These are phyloP conservation scores for Bruchidius siliquastri DNA, from an alignment of 2,888 invertebrate species.

Conservation along the genomic window DNA sequence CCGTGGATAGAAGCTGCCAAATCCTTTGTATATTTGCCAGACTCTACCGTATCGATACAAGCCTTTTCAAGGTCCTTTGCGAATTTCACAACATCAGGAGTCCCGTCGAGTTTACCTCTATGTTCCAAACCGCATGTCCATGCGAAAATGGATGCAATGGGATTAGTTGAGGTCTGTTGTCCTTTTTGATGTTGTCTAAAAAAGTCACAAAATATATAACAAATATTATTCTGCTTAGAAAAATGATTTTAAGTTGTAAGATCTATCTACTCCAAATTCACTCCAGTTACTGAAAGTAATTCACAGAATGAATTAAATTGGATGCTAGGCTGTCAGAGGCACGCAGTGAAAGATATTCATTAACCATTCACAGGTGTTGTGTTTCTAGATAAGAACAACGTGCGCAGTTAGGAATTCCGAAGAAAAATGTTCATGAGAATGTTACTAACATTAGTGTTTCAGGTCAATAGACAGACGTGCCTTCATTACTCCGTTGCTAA, in stretches of 20 bases:
- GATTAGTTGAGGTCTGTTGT: constrained; percentile 82
- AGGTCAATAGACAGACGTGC: no score
- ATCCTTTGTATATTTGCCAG: constrained; percentile 86
- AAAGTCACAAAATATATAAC: constrained; percentile 37
- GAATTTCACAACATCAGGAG: constrained; percentile 68
- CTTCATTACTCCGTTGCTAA: no score
- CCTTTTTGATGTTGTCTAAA: constrained; percentile 81
- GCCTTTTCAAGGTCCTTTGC: constrained; percentile 72
- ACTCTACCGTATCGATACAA: constrained; percentile 77
- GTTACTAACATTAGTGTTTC: no score
- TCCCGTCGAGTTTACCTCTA: constrained; percentile 75
- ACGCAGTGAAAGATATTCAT: no score
- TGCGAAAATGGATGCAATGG: constrained; percentile 86
- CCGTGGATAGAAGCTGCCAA: constrained; percentile 79
- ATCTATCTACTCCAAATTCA: no score
- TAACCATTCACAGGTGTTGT: no score
- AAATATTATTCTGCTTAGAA: constrained; percentile 1
- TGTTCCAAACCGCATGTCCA: constrained; percentile 85
- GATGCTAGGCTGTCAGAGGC: no score
- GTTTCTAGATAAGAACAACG: no score
- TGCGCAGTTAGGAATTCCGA: no score
- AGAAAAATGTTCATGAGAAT: no score
- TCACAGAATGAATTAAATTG: no score
- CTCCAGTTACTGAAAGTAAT: no score
- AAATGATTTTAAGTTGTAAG: constrained; percentile 1